Base-by-base conservation (phyloP, 2,888 invertebrate species). In the Scaptomyza tumidula region DNA sequence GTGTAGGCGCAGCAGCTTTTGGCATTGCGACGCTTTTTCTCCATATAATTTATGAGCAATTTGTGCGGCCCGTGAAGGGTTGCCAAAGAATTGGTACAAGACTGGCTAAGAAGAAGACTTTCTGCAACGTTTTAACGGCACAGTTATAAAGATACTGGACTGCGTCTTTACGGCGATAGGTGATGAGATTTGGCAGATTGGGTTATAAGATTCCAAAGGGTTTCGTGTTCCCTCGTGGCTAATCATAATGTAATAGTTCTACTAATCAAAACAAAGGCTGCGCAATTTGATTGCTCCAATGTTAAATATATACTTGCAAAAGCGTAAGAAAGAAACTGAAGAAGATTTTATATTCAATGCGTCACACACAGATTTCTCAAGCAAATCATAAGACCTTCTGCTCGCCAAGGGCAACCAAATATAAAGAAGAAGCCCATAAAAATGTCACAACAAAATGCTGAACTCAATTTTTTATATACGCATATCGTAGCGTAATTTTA, bases 391-490 rank as follows among this genome's bases (percentile, higher is more conserved):
- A 37, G 14, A 16, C 6, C 9, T 13, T 44, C n/a, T 29, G 24
- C 29, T 16, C 1, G 3, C 27, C 16, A 46, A 31, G 46, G 3
- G 16, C 43, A 43, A 33, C 37, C 45, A 55, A 41, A 48, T 49
- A 35, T 7, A 46, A n/a, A 44, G 33, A 50, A 29, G 46, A 39
- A 54, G 56, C 58, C 53, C 75, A 75, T 88, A 80, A 80, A 88
- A 86, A 71, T 84, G 86, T 82, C 83, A 89, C 85, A 88, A 84
- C 86, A 86, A 88, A 89, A 78, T 78, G 82, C 67, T 82, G 84
- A 74, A 86, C 89, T 75, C 84, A 81, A 87, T 83, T 83, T 68
- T 41, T 10, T 41, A 41, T 7, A 39, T 76, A 66, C 73, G 66
- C 69, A 62, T 75, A 60, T 71, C 83, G 63, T 53, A 53, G 63